Evolutionary conservation across 2,113 vertebrate species (phyloP), one percentile per base, ranked within the genome.

Genomic region (Sylvilagus bachmani): DNA sequence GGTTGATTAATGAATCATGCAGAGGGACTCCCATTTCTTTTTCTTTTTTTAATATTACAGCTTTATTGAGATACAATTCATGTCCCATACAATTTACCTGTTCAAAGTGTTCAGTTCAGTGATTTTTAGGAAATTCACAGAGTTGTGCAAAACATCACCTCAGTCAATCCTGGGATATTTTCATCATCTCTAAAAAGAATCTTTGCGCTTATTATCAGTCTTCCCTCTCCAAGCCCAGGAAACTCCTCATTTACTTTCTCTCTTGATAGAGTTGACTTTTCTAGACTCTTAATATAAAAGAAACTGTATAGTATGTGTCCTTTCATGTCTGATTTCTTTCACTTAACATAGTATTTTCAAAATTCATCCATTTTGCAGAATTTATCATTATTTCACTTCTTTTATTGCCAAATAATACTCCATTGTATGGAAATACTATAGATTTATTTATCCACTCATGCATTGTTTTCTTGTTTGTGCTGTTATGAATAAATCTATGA

Each of bases 1-100:
- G 14, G 62, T 83, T 80, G 69, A 86, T 67, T 51, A 86, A 66
- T 79, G n/a, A 61, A 64, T 64, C 49, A 89, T 53, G 8, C 31
- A 11, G 7, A 58, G 14, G 69, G 51, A 0, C 10, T 79, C 10
- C 8, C 24, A 74, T 51, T 73, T 49, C 74, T 53, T 67, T 58
- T 17, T 31, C 58, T 73, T 74, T 92, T 92, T 85, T 44, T 53
- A 92, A 67, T 86, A 73, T 10, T 84, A 80, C 11, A 75, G 17
- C 8, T 58, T 93, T 81, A 22, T 64, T 91, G 86, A 95, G n/a
- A 84, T 89, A 24, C 51, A 93, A 70, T 67, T 93, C 75, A 67
- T 21, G 51, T 51, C 0, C 13, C 49, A 80, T 33, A 62, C 13
- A 67, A 58, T 24, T 73, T 24, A 69, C 0, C 21, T 61, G 69